Evolutionary conservation across 2,113 vertebrate genomes (phyloP), one percentile per base, ranked within the genome.

Genomic region (Coptodon rendalli): DNA sequence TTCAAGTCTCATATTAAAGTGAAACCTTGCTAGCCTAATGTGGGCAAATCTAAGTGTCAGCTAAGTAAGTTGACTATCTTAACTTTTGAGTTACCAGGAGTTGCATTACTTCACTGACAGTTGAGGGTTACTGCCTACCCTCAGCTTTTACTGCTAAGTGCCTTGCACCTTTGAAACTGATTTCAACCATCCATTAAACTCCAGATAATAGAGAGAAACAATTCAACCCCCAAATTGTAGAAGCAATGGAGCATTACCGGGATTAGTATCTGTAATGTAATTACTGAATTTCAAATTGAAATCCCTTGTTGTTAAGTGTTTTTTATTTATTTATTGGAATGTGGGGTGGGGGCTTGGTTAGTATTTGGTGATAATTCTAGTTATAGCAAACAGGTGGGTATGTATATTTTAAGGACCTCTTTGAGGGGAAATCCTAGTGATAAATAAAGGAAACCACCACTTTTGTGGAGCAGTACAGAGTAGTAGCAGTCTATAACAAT

Each of bases 211-310:
- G 81, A 87, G 50, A 87, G 50, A 84, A 82, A 86, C 66, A 84
- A 87, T 78, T 87, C 57, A 91, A 76, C 68, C 73, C 57, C 80
- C 34, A 80, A 78, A 80, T 83, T 81, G 71, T 87, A 19, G 22
- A 63, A 17, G 71, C 88, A 82, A 9, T 82, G 24, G 59, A 84
- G 82, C 53, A 79, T 79, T 63, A 81, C 54, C 5, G 16, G 85
- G 45, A 90, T 90, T 80, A 38, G 85, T 78, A 78, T 85, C 87
- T 85, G 68, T 76, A 82, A 82, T 85, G 27, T 82, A 85, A 89
- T 89, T 85, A 89, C 66, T 34, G 29, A 34, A 91, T 86, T 59
- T 81, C 13, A 81, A 86, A 73, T 57, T 80, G 31, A 27, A 87
- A 59, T 59, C 40, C 63, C 45, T 36, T 52, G 54, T 80, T 86